Evolutionary conservation across 2,888 invertebrate genomes (phyloP).

Genomic region (Lucinisca nassula): DNA sequence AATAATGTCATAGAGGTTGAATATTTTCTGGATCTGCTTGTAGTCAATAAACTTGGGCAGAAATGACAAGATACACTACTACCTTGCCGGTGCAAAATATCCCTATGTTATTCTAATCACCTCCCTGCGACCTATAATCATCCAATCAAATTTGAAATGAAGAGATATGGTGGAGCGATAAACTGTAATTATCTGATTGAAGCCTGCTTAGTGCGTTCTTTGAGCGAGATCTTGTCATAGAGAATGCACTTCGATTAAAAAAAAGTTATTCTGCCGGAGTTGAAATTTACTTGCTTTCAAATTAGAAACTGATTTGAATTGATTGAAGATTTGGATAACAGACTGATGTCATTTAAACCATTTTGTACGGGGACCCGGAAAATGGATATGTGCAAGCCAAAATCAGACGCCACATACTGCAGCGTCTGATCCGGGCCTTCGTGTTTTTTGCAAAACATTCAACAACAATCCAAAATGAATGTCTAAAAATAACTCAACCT

Average conservation of each 20-base stretch:
- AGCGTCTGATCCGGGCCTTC: no score
- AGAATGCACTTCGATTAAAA: background rate
- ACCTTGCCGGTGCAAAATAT: background rate
- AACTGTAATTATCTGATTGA: constrained; percentile 3
- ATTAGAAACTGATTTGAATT: background rate
- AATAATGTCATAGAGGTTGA: no score
- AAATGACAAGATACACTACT: background rate
- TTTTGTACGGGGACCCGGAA: no score
- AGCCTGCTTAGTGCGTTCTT: background rate
- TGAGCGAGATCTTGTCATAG: background rate
- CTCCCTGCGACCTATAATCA: background rate
- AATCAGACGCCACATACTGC: no score
- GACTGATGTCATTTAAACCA: background rate
- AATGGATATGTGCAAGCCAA: no score
- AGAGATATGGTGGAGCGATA: background rate
- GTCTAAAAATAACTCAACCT: no score
- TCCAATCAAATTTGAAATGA: constrained; percentile 8
- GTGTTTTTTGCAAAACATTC: no score
- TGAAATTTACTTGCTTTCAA: background rate
- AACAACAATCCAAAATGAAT: no score
- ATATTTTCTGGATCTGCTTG: no score
- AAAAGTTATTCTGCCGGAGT: background rate
- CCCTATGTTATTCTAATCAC: background rate
- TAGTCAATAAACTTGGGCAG: background rate
- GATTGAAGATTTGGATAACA: background rate